phyloP scores from a whole-genome alignment of 2,797 vertebrate species.

The Mustela erminea region DNA sequence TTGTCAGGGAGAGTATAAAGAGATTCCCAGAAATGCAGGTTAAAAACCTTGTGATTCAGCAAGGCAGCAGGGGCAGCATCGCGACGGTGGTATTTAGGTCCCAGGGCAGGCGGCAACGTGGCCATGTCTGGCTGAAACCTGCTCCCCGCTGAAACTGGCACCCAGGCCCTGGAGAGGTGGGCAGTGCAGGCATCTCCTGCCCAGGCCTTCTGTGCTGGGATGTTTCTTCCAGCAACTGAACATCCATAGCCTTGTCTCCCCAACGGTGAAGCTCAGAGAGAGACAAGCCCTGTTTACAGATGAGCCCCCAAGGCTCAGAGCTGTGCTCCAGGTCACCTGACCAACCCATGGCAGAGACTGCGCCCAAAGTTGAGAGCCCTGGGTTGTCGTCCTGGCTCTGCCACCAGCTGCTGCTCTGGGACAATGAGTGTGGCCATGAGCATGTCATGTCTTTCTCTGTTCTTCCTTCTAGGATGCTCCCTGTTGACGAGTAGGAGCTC shows the following conservation, averaged over 20 bases:
- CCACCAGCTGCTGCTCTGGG: neutral
- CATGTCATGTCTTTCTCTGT: neutral
- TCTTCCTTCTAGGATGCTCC: neutral
- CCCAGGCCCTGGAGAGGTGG: neutral
- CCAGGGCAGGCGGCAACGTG: neutral
- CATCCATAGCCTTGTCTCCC: neutral
- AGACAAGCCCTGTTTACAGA: neutral
- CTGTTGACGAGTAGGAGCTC: neutral
- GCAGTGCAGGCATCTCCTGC: neutral
- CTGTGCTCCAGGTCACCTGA: neutral
- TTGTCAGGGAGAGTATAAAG: conserved; percentile 52
- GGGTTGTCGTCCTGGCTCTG: neutral
- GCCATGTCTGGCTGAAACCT: neutral
- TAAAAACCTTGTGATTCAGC: neutral
- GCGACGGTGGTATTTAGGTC: neutral
- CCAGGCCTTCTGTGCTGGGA: neutral
- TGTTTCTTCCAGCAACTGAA: neutral
- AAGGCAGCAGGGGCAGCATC: neutral
- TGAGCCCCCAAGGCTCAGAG: neutral
- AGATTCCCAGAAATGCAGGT: conserved; percentile 62
- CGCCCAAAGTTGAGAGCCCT: neutral
- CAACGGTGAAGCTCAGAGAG: neutral
- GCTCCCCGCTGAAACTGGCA: accelerated
- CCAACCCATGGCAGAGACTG: neutral
- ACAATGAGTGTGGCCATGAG: neutral